A percentile compares a stretch with the other conserved stretches of the same genome.
phyloP scores from a whole-genome alignment of 2,113 vertebrate species.

The Trogon surrucura region DNA sequence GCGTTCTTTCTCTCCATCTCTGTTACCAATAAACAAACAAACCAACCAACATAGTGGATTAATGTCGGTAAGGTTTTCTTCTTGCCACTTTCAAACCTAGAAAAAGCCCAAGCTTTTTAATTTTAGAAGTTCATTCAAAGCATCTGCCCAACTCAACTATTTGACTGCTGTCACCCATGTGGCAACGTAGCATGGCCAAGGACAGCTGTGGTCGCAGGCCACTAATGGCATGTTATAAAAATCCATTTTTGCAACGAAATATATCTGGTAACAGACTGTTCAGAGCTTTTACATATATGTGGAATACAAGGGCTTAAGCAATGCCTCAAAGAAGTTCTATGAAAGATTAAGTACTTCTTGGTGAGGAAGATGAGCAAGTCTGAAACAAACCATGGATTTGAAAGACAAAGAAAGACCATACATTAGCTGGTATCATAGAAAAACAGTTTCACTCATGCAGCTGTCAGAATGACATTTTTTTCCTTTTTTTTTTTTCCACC shows the following conservation, averaged over 20 bases:
- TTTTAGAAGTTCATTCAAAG: background rate
- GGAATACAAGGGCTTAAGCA: background rate
- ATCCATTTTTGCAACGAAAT: background rate
- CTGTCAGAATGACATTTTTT: background rate
- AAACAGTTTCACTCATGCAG: background rate
- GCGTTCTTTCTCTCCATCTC: background rate
- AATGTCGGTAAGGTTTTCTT: rapidly evolving
- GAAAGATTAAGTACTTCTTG: background rate
- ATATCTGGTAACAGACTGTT: background rate
- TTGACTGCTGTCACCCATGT: background rate
- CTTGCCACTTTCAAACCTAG: background rate
- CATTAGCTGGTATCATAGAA: background rate
- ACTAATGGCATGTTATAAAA: background rate
- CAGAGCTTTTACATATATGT: background rate
- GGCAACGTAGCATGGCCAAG: background rate
- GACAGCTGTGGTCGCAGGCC: background rate
- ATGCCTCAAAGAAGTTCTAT: background rate
- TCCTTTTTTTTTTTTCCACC: background rate
- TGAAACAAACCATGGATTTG: background rate
- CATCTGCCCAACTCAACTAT: background rate
- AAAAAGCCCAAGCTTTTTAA: background rate
- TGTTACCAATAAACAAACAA: background rate
- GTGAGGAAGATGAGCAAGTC: background rate
- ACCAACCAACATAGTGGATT: background rate
- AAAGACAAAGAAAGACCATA: background rate